Base-by-base conservation (phyloP, 1,140 invertebrate species). In the Rhyzopertha dominica region DNA sequence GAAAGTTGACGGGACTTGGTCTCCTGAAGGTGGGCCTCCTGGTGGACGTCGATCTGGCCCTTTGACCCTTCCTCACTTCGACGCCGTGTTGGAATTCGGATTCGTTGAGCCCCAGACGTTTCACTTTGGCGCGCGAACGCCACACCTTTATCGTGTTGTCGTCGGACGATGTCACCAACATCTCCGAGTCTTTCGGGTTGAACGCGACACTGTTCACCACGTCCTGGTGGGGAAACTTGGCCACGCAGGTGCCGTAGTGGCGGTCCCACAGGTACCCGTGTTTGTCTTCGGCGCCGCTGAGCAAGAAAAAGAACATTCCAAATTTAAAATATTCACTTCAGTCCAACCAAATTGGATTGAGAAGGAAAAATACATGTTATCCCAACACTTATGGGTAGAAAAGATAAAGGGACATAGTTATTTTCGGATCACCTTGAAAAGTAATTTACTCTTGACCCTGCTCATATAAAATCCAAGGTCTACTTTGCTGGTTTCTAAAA, bases 171-270 rank as follows among this genome's bases (percentile, higher is more conserved):
- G 88, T 90, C 1, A 93, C 79, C 14, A 92, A 68, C 78, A 90
- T 87, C 66, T 90, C 81, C 1, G 84, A 76, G 72, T 92, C 82
- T 28, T 71, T 70, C 5, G 88, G 86, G 71, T 90, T 90, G 56
- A 94, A 91, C 10, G 88, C 88, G 1, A 91, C 87, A 8, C 83
- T 85, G 69, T 92, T 93, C 0, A 92, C 88, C 9, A 91, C 86
- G 68, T 90, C 87, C 2, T 66, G 68, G 65, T 94, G 89, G 12
- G 81, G 84, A 51, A 84, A 83, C 56, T 85, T 85, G 0, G 79
- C 77, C 28, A 93, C 65, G 59, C 84, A 87, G 1, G 84, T 75
- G 10, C 87, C 87, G 62, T 91, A 92, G 63, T 91, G 85, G 38
- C 88, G 71, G 57, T 92, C 88, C 89, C 88, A 92, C 4, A 92